A percentile compares a stretch with the other conserved stretches of the same genome.
Conservation (phyloP, 2,888 invertebrate species). For the Tridacna gigas region DNA sequence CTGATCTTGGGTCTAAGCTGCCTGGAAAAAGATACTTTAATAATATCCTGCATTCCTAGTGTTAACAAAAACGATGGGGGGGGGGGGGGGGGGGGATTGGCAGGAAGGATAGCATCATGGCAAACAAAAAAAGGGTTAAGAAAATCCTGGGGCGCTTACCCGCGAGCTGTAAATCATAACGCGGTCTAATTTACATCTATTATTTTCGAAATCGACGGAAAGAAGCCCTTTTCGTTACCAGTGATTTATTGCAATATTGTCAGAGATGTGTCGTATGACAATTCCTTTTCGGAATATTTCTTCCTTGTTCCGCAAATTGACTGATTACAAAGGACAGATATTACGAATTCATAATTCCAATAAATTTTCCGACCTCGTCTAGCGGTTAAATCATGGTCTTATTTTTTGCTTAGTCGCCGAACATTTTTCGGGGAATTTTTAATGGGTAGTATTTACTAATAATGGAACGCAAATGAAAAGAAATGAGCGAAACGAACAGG, state of each 20-base stretch:
- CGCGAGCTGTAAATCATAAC: constrained; percentile 45
- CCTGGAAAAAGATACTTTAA: too few species aligned
- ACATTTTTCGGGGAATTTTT: constrained; percentile 9
- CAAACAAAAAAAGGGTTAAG: not conserved
- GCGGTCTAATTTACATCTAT: constrained; percentile 61
- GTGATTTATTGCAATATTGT: constrained; percentile 53
- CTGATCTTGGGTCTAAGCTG: too few species aligned
- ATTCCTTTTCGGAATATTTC: constrained; percentile 25
- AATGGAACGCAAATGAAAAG: constrained; percentile 23
- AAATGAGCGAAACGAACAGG: constrained; percentile 15
- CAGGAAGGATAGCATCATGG: too few species aligned
- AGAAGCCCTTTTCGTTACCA: constrained; percentile 47
- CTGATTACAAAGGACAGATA: constrained; percentile 28
- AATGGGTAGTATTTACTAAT: constrained; percentile 15
- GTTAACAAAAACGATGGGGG: not conserved
- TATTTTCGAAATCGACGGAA: constrained; percentile 54
- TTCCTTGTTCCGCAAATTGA: constrained; percentile 16
- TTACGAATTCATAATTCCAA: constrained; percentile 29
- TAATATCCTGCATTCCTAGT: not conserved
- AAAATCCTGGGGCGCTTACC: not conserved
- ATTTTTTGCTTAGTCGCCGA: constrained; percentile 26
- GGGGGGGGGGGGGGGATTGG: not conserved
- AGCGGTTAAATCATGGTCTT: constrained; percentile 21
- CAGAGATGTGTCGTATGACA: constrained; percentile 24
- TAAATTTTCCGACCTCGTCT: constrained; percentile 23